Conservation (phyloP, 2,888 invertebrate genomes). For the Protodeltote pygarga region DNA sequence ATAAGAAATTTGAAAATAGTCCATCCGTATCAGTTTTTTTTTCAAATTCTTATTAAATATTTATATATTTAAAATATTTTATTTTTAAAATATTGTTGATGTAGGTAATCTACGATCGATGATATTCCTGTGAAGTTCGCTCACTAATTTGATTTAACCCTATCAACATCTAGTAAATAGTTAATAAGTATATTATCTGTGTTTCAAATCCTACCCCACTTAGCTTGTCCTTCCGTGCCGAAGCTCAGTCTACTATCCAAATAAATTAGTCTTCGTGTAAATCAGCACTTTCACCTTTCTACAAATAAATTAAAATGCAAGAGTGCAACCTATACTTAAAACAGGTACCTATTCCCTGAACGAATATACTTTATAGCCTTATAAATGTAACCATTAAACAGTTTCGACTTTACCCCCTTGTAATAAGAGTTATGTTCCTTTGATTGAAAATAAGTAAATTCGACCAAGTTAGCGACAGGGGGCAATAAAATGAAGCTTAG, state of each 20-base stretch:
- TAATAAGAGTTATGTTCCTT: slow-evolving; percentile 24
- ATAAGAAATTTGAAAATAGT: too few species aligned
- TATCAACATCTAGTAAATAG: too few species aligned
- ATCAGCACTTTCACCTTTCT: slow-evolving; percentile 24
- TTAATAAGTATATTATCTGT: too few species aligned
- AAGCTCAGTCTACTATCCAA: neutral
- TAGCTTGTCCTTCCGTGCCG: neutral
- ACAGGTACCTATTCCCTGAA: slow-evolving; percentile 41
- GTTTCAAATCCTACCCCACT: too few species aligned
- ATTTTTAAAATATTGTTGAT: too few species aligned
- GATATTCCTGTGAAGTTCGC: too few species aligned
- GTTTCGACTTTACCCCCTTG: slow-evolving; percentile 11
- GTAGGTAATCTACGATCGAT: too few species aligned
- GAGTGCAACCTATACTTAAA: slow-evolving; percentile 53
- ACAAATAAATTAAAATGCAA: slow-evolving; percentile 55
- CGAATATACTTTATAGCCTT: slow-evolving; percentile 51
- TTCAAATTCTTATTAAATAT: too few species aligned
- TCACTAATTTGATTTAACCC: too few species aligned
- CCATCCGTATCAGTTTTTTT: too few species aligned
- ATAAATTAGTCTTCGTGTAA: slow-evolving; percentile 25
- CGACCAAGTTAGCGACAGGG: slow-evolving; percentile 47
- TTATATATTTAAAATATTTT: too few species aligned
- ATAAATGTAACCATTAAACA: slow-evolving; percentile 34
- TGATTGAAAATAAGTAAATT: slow-evolving; percentile 43
- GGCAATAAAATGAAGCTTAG: slow-evolving; percentile 62